Evolutionary conservation across 2,113 vertebrate genomes (phyloP), one percentile per base, ranked within the genome.

Genomic region (Bucco capensis): DNA sequence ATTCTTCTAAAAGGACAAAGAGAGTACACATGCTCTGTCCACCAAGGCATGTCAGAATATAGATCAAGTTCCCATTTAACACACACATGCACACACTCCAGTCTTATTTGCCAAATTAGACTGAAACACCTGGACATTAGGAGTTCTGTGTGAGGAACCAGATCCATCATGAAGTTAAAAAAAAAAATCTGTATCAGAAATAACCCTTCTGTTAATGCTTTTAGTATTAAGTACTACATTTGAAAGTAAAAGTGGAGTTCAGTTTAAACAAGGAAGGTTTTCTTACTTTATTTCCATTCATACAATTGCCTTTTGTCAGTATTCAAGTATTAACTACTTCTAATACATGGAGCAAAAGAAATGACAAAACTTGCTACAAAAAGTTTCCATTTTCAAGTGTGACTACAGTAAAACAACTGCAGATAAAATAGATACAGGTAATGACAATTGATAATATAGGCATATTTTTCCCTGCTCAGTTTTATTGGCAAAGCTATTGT

Each of bases 21-120:
- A 70, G 7, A 38, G 21, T n/a, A 19, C 17, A 50, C 5, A 9
- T 4, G 13, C 33, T 77, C 28, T 22, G 21, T 50, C 56, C 23
- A 35, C 14, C 30, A 35, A n/a, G 33, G 38, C 7, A 15, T 6
- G 6, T 10, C 73, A 77, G 14, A 51, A 73, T 33, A 47, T 0
- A 60, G 12, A 46, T 4, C 31, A 21, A 35, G 30, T 0, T 76
- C 14, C 64, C 37, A 30, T 56, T 60, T 64, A 60, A 31, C 50
- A 38, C 5, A 3, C 2, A 35, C 5, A 3, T 2, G 8, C 30
- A 70, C 4, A 17, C 12, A 50, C 3, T 30, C 16, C 15, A 19
- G 9, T 14, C 24, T 33, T 22, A 25, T 18, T 40, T 60, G 65
- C 12, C 62, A 64, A 6, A n/a, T 65, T 27, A 64, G n/a, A 47